Percentiles rank a stretch among this genome's conserved stretches.
Evolutionary conservation across 2,888 invertebrate species (phyloP).

Genomic region (Epirrhoe tristata): DNA sequence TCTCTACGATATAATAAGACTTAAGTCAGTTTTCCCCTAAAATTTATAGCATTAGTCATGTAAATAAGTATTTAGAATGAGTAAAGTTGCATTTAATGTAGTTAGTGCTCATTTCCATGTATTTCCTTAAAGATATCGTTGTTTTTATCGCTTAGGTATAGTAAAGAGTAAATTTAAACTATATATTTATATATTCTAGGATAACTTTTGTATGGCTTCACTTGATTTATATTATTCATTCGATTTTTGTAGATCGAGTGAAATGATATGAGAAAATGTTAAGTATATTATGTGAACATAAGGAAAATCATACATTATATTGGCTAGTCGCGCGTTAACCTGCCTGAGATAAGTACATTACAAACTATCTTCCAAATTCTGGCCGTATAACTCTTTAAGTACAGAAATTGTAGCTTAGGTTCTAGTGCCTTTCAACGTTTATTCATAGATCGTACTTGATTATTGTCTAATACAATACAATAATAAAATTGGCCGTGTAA

Average conservation of each 20-base stretch:
- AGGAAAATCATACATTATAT: constrained; percentile 46
- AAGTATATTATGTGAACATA: constrained; percentile 10
- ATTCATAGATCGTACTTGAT: constrained; percentile 64
- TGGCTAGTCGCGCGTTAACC: constrained; percentile 74
- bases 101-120: constrained; percentile 67
- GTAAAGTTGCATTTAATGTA: constrained; percentile 81
- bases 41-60: constrained; percentile 60
- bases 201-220: constrained; percentile 21
- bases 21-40: constrained; percentile 42
- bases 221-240: not conserved
- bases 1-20: constrained; percentile 22
- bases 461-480: constrained; percentile 44
- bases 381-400: constrained; percentile 52
- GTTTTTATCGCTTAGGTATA: constrained; percentile 55
- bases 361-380: constrained; percentile 56
- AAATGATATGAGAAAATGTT: constrained; percentile 23
- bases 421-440: constrained; percentile 80
- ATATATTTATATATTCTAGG: constrained; percentile 45
- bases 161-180: constrained; percentile 53
- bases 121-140: constrained; percentile 50
- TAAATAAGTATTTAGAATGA: constrained; percentile 71
- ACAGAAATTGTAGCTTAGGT: constrained; percentile 80
- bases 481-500: not conserved
- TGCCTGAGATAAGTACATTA: constrained; percentile 57
- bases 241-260: constrained; percentile 1